Conservation (phyloP, 1,140 invertebrate genomes). For the Calephelis virginiensis region DNA sequence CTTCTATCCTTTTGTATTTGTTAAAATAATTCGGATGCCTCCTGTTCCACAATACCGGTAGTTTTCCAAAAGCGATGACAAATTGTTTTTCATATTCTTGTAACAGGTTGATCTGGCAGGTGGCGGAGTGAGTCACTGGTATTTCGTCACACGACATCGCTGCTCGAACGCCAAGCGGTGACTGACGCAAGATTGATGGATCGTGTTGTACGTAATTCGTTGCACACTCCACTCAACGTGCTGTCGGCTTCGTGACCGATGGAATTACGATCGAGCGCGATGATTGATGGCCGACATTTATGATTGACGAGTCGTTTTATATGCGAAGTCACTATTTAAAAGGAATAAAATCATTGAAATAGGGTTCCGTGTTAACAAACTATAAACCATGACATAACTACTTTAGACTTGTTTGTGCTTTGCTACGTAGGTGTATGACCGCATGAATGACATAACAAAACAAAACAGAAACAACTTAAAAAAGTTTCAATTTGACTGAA, state of each 20-base stretch:
- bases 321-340: too few species aligned
- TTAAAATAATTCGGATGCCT: background rate
- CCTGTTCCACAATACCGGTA: background rate
- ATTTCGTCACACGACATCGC: background rate
- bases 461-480: too few species aligned
- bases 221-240: too few species aligned
- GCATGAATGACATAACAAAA: too few species aligned
- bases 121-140: too few species aligned
- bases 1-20: background rate
- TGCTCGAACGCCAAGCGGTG: background rate
- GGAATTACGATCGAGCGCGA: background rate
- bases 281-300: background rate
- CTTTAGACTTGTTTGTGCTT: too few species aligned
- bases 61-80: background rate
- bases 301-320: too few species aligned
- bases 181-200: constrained; percentile 12
- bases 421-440: too few species aligned
- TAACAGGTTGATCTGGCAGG: background rate
- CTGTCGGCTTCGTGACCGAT: background rate
- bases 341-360: too few species aligned
- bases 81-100: background rate
- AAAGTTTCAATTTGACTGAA: too few species aligned
- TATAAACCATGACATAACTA: too few species aligned
- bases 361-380: too few species aligned
- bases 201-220: background rate